phyloP scores from a whole-genome alignment of 2,797 vertebrate species.

The Pogonophryne albipinna region DNA sequence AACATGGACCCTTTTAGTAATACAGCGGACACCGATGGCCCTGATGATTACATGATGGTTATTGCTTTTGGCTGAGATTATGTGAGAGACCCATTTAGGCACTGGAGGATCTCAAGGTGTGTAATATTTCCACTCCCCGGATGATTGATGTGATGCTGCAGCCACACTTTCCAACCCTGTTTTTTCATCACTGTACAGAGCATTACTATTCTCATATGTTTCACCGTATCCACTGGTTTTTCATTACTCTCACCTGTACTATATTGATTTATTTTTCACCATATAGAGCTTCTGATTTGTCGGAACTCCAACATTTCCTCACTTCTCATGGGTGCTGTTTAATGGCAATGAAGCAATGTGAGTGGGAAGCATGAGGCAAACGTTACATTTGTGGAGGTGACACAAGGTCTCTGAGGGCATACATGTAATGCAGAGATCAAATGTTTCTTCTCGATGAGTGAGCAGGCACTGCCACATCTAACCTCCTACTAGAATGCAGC shows the following conservation, averaged over 20 bases:
- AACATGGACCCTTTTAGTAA: constrained; percentile 40
- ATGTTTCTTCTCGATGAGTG: constrained; percentile 69
- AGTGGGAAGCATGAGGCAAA: constrained; percentile 65
- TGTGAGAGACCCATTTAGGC: not conserved
- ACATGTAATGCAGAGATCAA: constrained; percentile 78
- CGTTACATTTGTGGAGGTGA: constrained; percentile 74
- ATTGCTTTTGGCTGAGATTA: constrained; percentile 46
- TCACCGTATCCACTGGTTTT: not conserved
- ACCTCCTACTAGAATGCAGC: constrained; percentile 42
- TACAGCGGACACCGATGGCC: constrained; percentile 36
- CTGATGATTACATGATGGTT: constrained; percentile 32
- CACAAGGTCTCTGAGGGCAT: constrained; percentile 71
- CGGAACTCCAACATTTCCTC: constrained; percentile 37
- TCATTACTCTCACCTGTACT: not conserved
- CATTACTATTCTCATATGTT: not conserved
- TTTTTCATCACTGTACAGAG: not conserved
- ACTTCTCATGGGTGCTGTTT: constrained; percentile 42
- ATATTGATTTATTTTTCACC: constrained; percentile 2
- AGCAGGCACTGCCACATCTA: constrained; percentile 52
- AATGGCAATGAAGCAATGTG: constrained; percentile 47
- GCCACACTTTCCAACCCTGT: not conserved
- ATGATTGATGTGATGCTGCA: constrained; percentile 14
- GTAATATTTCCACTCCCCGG: constrained; percentile 5
- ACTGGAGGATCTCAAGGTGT: constrained; percentile 11
- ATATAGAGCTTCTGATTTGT: not conserved